Base-by-base conservation (phyloP, 2,888 invertebrate genomes). In the Ichneumoninae sp. region DNA sequence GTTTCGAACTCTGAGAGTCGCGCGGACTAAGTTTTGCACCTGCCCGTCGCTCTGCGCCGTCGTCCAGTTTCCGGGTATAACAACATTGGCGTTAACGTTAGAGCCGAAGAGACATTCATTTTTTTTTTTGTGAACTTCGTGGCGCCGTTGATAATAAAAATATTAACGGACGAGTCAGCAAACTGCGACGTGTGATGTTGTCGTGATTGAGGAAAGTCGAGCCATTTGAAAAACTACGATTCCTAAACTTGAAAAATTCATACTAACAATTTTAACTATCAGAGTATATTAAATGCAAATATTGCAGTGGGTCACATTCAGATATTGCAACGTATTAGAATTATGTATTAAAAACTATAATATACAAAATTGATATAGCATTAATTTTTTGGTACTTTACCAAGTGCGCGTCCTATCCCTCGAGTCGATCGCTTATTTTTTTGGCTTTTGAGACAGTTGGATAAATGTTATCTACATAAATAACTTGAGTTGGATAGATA, bases 351-450 rank as follows among this genome's bases (percentile, higher is more conserved):
- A 22, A 22, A 22, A 22, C 22, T 22, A 22, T 22, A 22, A 22
- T 22, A 22, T 22, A 22, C 1, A 22, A 22, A 22, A 36, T 36
- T 6, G 1, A 36, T 0, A 36, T 36, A 36, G 1, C 6, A 36
- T 6, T 6, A 7, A 6, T 36, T 36, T 36, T 7, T 30, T 5
- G 6, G 36, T 36, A 7, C 36, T 1, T 7, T 36, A 36, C 36
- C 7, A 5, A 36, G 6, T 5, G 36, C 4, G 7, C 22, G 22
- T 22, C 1, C 22, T 22, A 1, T 22, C 22, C 78, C 30, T 70
- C 72, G 47, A 57, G 80, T 83, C 84, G 85, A 83, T 83, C 83
- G 78, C 81, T 82, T 81, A 36, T 60, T 71, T 81, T 80, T 76
- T 62, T 54, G 33, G 44, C 54, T 79, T 50, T 72, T 50, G 54